These are phyloP conservation scores for Clunio marinus DNA, from an alignment of 2,888 invertebrate genomes.

Conservation along the genomic window DNA sequence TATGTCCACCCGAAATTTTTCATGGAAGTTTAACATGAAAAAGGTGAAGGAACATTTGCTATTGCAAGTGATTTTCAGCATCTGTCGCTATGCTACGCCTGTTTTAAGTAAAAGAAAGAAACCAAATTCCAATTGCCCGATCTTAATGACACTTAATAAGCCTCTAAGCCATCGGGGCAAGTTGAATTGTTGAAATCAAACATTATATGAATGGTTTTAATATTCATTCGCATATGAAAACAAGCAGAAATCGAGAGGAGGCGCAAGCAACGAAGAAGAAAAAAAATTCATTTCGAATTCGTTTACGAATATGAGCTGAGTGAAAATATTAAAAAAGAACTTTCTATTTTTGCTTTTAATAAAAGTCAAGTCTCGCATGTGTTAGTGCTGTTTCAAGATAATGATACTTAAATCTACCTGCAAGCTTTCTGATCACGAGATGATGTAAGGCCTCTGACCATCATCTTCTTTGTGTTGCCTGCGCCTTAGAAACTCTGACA, in stretches of 20 bases:
- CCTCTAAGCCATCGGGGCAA: slow-evolving; percentile 4
- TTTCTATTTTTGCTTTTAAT: slow-evolving; percentile 21
- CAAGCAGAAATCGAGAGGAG: slow-evolving; percentile 1
- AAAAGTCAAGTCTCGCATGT: background rate
- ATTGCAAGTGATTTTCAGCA: slow-evolving; percentile 25
- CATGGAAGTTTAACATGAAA: too few relatives aligned
- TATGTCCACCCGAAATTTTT: too few relatives aligned
- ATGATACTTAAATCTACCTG: slow-evolving; percentile 22
- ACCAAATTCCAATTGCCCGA: slow-evolving; percentile 28
- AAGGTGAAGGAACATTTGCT: too few relatives aligned
- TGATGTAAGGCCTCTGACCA: slow-evolving; percentile 21
- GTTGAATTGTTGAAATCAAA: slow-evolving; percentile 14
- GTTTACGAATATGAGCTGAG: background rate
- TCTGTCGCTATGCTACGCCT: slow-evolving; percentile 2
- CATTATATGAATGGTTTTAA: slow-evolving; percentile 8
- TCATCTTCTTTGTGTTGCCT: too few relatives aligned
- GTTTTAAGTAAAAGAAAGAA: background rate
- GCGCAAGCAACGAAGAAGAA: background rate
- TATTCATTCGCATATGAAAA: background rate
- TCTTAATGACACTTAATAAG: slow-evolving; percentile 36
- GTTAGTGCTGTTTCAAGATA: background rate
- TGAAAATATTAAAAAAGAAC: slow-evolving; percentile 31
- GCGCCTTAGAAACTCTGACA: too few relatives aligned
- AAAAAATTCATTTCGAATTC: slow-evolving; percentile 25
- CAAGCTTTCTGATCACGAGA: background rate